Conservation (phyloP, 2,113 vertebrate species). For the Oryzias woworae region DNA sequence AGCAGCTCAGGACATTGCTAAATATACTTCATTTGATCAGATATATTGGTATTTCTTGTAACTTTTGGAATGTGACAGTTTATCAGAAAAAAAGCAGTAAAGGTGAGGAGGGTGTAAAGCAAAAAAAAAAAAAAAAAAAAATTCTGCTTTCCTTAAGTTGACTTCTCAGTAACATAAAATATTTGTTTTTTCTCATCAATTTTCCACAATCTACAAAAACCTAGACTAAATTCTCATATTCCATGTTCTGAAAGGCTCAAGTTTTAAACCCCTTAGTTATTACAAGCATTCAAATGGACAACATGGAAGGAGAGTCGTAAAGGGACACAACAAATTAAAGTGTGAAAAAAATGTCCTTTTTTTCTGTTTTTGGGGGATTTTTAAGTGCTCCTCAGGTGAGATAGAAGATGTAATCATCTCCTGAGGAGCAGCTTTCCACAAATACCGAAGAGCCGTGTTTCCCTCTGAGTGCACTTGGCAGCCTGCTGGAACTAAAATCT, state of each 20-base stretch:
- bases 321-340: neutral
- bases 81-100: neutral
- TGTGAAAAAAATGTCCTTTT: too few species aligned
- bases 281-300: neutral
- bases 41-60: neutral
- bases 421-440: constrained; percentile 20
- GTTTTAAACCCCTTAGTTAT: neutral
- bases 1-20: too few species aligned
- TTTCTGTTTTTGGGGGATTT: too few species aligned
- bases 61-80: neutral
- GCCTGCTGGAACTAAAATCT: constrained; percentile 36
- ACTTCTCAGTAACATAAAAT: too few species aligned
- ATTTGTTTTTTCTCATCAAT: too few species aligned
- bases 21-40: too few species aligned
- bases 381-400: constrained; percentile 22
- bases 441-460: constrained; percentile 52
- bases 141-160: too few species aligned
- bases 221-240: neutral
- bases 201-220: too few species aligned
- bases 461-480: constrained; percentile 37
- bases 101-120: neutral
- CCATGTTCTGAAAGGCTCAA: neutral
- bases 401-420: neutral
- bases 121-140: too few species aligned
- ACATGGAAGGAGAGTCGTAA: neutral